A percentile compares a stretch with the other conserved stretches of the same genome.
phyloP scores from a whole-genome alignment of 1,140 invertebrate genomes.

The Temnothorax longispinosus region DNA sequence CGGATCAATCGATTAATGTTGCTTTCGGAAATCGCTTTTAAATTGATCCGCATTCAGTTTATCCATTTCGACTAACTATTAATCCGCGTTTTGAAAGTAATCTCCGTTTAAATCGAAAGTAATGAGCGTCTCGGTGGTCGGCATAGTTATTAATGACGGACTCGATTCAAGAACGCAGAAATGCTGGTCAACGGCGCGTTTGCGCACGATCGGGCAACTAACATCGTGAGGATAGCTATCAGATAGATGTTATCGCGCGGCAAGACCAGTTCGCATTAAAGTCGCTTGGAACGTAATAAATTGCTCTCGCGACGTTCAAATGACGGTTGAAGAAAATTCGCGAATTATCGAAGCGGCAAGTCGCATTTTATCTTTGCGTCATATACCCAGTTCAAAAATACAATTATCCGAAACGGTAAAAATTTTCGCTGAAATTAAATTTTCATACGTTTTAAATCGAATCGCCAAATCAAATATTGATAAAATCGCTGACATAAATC shows the following conservation, averaged over 20 bases:
- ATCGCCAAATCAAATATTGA: neutral
- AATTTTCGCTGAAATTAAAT: neutral
- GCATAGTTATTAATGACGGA: slow-evolving; percentile 70
- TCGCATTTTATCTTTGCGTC: slow-evolving; percentile 2
- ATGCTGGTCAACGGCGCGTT: slow-evolving; percentile 39
- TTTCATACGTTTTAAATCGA: neutral
- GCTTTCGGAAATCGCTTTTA: slow-evolving; percentile 13
- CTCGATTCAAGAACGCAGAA: slow-evolving; percentile 43
- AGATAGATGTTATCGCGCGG: slow-evolving; percentile 58
- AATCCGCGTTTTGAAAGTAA: slow-evolving; percentile 55
- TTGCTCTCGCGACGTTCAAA: neutral
- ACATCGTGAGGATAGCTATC: slow-evolving; percentile 51
- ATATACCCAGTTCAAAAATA: neutral
- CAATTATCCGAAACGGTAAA: neutral
- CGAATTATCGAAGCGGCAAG: slow-evolving; percentile 16
- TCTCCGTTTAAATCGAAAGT: slow-evolving; percentile 60
- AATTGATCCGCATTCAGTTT: neutral
- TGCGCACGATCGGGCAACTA: slow-evolving; percentile 47
- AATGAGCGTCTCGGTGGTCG: slow-evolving; percentile 41
- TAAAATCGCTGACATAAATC: neutral
- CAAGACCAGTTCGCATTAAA: slow-evolving; percentile 29
- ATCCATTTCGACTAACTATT: slow-evolving; percentile 41
- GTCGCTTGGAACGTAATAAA: slow-evolving; percentile 38
- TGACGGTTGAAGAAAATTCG: slow-evolving; percentile 6
- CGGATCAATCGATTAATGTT: slow-evolving; percentile 12